A percentile compares a stretch with the other conserved stretches of the same genome.
These are phyloP conservation scores for Phodopus roborovskii DNA, from an alignment of 2,113 vertebrate species.

Conservation along the genomic window DNA sequence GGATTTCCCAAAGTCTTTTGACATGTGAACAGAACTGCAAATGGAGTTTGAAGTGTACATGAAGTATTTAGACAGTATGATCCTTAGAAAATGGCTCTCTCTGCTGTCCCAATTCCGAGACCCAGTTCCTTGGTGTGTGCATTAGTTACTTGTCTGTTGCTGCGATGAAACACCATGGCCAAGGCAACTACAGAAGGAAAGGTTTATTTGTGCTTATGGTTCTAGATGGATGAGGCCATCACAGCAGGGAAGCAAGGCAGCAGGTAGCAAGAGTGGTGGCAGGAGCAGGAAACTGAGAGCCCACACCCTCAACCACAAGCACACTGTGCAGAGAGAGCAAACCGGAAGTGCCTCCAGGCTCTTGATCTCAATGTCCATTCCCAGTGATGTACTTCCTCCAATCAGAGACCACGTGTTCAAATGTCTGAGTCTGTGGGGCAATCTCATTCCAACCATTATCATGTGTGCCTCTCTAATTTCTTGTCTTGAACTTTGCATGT, in stretches of 20 bases:
- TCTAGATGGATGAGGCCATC: not conserved
- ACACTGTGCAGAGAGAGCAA: not conserved
- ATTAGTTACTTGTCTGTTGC: not conserved
- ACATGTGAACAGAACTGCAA: not conserved
- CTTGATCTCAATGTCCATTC: not conserved
- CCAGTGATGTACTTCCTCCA: not conserved
- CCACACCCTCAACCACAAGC: no score
- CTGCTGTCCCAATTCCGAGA: not conserved
- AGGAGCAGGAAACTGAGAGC: not conserved
- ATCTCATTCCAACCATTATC: not conserved
- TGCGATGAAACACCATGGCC: not conserved
- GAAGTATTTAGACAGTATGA: constrained; percentile 15
- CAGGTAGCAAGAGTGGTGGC: not conserved
- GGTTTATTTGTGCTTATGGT: not conserved
- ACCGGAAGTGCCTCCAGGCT: not conserved
- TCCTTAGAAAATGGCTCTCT: not conserved
- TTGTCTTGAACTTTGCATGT: not conserved
- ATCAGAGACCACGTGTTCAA: not conserved
- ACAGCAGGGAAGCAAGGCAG: not conserved
- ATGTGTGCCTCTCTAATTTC: not conserved
- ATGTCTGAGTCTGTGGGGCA: not conserved
- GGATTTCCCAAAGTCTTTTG: not conserved
- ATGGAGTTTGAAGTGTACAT: not conserved
- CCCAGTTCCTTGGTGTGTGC: not conserved
- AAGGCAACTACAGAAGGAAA: not conserved